Percentiles rank a stretch among this genome's conserved stretches.
Conservation (phyloP, 2,888 invertebrate genomes). For the Sarcophaga carnaria region DNA sequence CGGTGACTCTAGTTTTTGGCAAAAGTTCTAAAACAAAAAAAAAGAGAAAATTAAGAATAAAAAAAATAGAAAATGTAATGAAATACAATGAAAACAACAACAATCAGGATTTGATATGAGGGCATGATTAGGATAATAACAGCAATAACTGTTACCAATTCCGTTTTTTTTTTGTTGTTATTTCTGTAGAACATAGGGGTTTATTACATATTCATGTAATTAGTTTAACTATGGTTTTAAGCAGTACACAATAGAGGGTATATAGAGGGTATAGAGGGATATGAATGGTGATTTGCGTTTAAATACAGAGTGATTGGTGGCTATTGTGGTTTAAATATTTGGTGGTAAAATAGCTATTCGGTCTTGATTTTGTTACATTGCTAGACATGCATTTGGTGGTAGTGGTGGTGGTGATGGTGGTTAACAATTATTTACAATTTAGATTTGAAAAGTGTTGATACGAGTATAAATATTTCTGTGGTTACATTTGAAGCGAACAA, state of each 20-base stretch:
- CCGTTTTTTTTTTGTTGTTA: neutral
- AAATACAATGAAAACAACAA: neutral
- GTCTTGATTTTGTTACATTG: neutral
- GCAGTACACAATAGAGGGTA: neutral
- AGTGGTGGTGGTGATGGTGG: neutral
- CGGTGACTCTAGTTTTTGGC: conserved; percentile 10
- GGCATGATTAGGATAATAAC: conserved; percentile 36
- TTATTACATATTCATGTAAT: neutral
- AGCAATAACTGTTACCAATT: conserved; percentile 20
- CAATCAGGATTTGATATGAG: conserved; percentile 24
- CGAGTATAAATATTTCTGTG: conserved; percentile 9
- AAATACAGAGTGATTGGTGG: neutral
- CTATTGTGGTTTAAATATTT: neutral
- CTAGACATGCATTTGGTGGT: conserved; percentile 9
- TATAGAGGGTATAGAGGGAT: neutral
- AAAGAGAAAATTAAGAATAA: neutral
- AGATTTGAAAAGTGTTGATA: conserved; percentile 36
- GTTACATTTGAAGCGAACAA: conserved; percentile 30
- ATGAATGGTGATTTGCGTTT: neutral
- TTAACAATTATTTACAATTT: conserved; percentile 34
- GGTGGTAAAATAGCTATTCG: neutral
- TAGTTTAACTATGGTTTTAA: neutral
- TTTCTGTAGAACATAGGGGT: neutral
- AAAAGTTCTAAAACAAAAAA: conserved; percentile 1
- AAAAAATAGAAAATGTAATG: neutral